Evolutionary conservation across 2,888 invertebrate species (phyloP).

Genomic region (Argyresthia goedartella): DNA sequence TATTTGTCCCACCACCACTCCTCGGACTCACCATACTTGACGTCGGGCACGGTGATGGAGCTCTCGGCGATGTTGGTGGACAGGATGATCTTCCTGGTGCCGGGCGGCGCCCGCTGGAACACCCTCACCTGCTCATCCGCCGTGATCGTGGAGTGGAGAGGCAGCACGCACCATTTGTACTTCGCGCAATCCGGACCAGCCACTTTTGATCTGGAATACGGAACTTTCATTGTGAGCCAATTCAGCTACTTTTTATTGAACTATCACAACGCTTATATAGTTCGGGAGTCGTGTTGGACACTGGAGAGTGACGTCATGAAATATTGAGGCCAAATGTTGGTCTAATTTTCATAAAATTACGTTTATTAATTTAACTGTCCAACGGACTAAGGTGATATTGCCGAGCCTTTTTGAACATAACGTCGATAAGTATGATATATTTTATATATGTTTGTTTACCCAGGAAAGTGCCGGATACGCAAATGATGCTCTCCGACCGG

Average conservation of each 20-base stretch:
- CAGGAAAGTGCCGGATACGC: too few relatives aligned
- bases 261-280: too few relatives aligned
- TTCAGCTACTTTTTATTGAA: too few relatives aligned
- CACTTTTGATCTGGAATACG: slow-evolving; percentile 16
- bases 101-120: slow-evolving; percentile 70
- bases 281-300: too few relatives aligned
- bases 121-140: slow-evolving; percentile 79
- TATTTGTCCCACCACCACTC: too few relatives aligned
- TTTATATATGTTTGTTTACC: too few relatives aligned
- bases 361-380: background rate
- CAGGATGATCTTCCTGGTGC: slow-evolving; percentile 85
- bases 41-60: slow-evolving; percentile 90
- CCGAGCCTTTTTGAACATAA: too few relatives aligned
- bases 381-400: too few relatives aligned
- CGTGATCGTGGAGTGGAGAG: slow-evolving; percentile 83
- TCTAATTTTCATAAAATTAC: background rate
- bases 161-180: slow-evolving; percentile 68
- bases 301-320: background rate
- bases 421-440: too few relatives aligned
- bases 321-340: too few relatives aligned
- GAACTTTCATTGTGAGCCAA: too few relatives aligned
- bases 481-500: too few relatives aligned
- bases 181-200: slow-evolving; percentile 25
- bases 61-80: slow-evolving; percentile 95
- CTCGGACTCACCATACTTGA: slow-evolving; percentile 82